phyloP scores from a whole-genome alignment of 2,797 vertebrate genomes.

The Anas flavirostris region DNA sequence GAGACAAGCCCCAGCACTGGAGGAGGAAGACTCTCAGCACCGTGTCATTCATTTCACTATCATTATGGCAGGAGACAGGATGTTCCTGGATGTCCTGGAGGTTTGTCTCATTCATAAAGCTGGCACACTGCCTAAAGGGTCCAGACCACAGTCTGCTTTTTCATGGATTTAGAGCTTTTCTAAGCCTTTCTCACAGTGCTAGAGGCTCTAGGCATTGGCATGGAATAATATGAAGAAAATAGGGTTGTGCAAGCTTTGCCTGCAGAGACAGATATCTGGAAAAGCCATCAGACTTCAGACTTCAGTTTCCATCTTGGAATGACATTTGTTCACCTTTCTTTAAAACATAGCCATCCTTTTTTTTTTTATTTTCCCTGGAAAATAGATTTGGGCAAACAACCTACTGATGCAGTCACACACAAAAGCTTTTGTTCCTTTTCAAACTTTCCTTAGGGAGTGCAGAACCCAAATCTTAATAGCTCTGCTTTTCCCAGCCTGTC shows the following conservation, averaged over 20 bases:
- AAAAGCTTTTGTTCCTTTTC: neutral
- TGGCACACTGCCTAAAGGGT: neutral
- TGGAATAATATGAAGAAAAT: neutral
- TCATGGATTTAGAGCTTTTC: neutral
- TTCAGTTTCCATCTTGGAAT: neutral
- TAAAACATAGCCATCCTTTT: neutral
- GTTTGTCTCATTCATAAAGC: neutral
- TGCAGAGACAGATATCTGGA: neutral
- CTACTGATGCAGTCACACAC: neutral
- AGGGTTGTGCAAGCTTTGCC: neutral
- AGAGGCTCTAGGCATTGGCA: neutral
- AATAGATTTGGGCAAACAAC: neutral
- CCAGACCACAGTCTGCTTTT: neutral
- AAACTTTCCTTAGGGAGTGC: neutral
- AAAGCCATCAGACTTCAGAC: conserved; percentile 26
- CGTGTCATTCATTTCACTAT: neutral
- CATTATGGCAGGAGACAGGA: neutral
- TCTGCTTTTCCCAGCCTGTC: neutral
- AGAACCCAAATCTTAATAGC: neutral
- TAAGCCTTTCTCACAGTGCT: neutral
- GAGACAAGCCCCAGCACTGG: neutral
- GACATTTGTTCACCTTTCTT: neutral
- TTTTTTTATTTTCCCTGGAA: neutral
- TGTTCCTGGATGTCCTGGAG: neutral
- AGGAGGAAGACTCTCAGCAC: neutral